Percentiles rank a stretch among this genome's conserved stretches.
Evolutionary conservation across 2,888 invertebrate genomes (phyloP).

Genomic region (Tetheella fluctuosa): DNA sequence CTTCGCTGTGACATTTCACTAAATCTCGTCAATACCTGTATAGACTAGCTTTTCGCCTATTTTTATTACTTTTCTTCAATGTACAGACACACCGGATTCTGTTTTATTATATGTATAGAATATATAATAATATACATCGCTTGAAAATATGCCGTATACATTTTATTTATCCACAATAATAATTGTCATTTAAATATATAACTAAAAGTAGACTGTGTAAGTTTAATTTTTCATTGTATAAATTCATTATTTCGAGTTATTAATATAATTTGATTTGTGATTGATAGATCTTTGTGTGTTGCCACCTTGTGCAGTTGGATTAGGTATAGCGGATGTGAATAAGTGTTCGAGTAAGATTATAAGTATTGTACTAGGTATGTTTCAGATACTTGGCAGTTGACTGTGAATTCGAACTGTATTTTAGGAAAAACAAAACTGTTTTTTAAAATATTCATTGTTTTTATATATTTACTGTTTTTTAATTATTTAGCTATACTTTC

Average conservation of each 20-base stretch:
- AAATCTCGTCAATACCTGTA: no score
- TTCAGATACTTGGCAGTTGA: neutral
- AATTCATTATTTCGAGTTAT: slow-evolving; percentile 13
- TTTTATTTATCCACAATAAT: neutral
- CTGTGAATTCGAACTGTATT: neutral
- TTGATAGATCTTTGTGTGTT: slow-evolving; percentile 42
- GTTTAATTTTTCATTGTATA: slow-evolving; percentile 14
- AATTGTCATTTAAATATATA: neutral
- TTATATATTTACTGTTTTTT: no score
- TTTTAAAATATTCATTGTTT: no score
- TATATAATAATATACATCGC: neutral
- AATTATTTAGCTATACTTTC: no score
- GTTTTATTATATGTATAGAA: no score
- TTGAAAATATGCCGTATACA: neutral
- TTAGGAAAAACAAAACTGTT: no score
- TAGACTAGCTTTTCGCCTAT: no score
- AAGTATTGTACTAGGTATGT: no score
- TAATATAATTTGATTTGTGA: slow-evolving; percentile 30
- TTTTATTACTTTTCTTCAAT: no score
- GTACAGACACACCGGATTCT: no score
- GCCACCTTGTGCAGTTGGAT: slow-evolving; percentile 12
- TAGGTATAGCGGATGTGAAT: neutral
- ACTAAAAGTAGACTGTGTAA: slow-evolving; percentile 22
- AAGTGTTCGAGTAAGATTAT: neutral
- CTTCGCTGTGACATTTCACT: no score